Evolutionary conservation across 2,888 invertebrate genomes (phyloP).

Genomic region (Onchidella celtica): DNA sequence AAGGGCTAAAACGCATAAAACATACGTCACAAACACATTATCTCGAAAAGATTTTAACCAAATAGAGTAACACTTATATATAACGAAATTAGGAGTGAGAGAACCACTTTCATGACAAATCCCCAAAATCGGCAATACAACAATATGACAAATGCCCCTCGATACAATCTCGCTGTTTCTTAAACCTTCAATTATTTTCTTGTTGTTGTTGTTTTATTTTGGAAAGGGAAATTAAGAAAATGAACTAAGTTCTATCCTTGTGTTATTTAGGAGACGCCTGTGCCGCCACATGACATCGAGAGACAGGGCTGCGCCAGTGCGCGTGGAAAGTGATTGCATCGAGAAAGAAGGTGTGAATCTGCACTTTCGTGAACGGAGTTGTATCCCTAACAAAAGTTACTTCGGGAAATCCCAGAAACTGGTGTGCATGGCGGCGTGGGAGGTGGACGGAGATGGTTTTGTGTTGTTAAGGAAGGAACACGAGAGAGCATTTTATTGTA

Average conservation of each 20-base stretch:
- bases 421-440: constrained; percentile 56
- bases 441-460: constrained; percentile 48
- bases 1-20: too few relatives aligned
- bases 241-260: neutral
- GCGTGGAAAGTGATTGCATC: constrained; percentile 57
- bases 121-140: too few relatives aligned
- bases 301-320: constrained; percentile 44
- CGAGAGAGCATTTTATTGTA: constrained; percentile 55
- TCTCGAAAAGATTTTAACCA: too few relatives aligned
- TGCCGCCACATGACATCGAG: neutral
- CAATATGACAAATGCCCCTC: too few relatives aligned
- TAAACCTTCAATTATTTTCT: too few relatives aligned
- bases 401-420: constrained; percentile 45
- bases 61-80: too few relatives aligned
- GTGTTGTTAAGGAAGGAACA: constrained; percentile 52
- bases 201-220: too few relatives aligned
- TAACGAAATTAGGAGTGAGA: too few relatives aligned
- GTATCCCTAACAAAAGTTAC: constrained; percentile 46
- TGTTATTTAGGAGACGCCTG: neutral
- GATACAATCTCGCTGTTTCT: too few relatives aligned
- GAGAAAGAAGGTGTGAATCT: constrained; percentile 53
- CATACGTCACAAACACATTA: too few relatives aligned
- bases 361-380: constrained; percentile 51
- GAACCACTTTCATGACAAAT: too few relatives aligned
- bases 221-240: neutral